These are phyloP conservation scores for Drosophila pseudotalamancana DNA, from an alignment of 2,888 invertebrate genomes.

Conservation along the genomic window DNA sequence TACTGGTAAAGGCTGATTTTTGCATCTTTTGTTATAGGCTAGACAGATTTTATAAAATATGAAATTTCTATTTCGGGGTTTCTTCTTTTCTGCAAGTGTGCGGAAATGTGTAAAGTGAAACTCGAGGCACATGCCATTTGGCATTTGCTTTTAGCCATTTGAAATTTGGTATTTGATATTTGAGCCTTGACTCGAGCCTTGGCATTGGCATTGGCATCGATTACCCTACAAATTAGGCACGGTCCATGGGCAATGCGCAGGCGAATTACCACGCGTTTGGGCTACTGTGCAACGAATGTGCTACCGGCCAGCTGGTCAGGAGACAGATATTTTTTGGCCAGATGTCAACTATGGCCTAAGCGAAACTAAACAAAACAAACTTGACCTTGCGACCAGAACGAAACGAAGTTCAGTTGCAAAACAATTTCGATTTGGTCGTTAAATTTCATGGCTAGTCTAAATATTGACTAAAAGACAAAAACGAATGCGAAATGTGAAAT, in stretches of 20 bases:
- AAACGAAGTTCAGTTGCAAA: constrained; percentile 37
- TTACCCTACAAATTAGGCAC: constrained; percentile 40
- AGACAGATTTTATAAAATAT: too few species aligned
- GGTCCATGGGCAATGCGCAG: constrained; percentile 19
- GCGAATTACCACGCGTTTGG: constrained; percentile 25
- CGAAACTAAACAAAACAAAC: constrained; percentile 14
- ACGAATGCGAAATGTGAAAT: constrained; percentile 66
- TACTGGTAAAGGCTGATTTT: too few species aligned
- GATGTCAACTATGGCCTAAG: constrained; percentile 46
- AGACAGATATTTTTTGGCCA: neutral
- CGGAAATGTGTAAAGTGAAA: constrained; percentile 32
- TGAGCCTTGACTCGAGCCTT: constrained; percentile 4
- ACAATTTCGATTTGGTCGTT: constrained; percentile 9
- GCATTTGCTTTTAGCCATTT: neutral
- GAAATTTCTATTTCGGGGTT: neutral
- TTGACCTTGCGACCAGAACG: constrained; percentile 79
- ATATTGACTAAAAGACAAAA: constrained; percentile 75
- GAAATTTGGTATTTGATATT: constrained; percentile 24
- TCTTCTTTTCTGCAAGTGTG: neutral
- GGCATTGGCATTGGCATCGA: constrained; percentile 34
- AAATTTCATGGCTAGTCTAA: constrained; percentile 67
- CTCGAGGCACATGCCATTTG: constrained; percentile 64
- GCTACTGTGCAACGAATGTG: constrained; percentile 70
- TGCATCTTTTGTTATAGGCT: too few species aligned
- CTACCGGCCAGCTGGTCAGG: constrained; percentile 32